phyloP scores from a whole-genome alignment of 2,888 invertebrate genomes.

The Leptopterna dolabrata region DNA sequence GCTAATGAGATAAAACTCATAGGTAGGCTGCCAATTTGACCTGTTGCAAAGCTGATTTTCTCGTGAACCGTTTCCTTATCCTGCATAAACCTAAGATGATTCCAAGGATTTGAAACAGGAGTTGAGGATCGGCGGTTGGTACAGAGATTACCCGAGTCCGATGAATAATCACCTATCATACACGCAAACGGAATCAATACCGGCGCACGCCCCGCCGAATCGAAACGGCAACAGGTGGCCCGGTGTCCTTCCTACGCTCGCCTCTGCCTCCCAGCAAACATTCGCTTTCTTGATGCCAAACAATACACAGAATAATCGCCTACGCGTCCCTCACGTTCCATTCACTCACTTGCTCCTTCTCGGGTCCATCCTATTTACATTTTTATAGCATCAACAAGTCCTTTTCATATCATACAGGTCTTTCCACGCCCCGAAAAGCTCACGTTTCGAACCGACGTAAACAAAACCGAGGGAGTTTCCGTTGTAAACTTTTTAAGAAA shows the following conservation, averaged over 20 bases:
- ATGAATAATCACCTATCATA: neutral
- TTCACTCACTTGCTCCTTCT: neutral
- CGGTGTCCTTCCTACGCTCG: neutral
- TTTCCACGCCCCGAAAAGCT: too few relatives aligned
- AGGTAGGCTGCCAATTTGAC: too few relatives aligned
- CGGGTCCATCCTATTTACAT: neutral
- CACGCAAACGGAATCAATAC: constrained; percentile 1
- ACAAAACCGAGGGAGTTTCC: too few relatives aligned
- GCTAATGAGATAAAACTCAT: too few relatives aligned
- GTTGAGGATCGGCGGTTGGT: neutral
- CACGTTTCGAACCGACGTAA: too few relatives aligned
- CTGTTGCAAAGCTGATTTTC: too few relatives aligned
- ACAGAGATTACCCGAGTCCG: neutral
- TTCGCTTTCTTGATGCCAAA: constrained; percentile 4
- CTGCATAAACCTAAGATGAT: too few relatives aligned
- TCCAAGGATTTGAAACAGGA: too few relatives aligned
- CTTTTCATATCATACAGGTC: neutral
- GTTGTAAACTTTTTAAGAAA: too few relatives aligned
- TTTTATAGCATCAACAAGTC: neutral
- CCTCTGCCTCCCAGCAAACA: neutral
- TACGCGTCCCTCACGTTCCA: neutral
- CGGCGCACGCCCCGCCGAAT: neutral
- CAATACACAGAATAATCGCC: neutral
- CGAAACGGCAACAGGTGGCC: neutral
- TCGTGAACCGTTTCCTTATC: too few relatives aligned